phyloP scores from a whole-genome alignment of 2,888 invertebrate genomes.

The Disparrhopalites patrizii region DNA sequence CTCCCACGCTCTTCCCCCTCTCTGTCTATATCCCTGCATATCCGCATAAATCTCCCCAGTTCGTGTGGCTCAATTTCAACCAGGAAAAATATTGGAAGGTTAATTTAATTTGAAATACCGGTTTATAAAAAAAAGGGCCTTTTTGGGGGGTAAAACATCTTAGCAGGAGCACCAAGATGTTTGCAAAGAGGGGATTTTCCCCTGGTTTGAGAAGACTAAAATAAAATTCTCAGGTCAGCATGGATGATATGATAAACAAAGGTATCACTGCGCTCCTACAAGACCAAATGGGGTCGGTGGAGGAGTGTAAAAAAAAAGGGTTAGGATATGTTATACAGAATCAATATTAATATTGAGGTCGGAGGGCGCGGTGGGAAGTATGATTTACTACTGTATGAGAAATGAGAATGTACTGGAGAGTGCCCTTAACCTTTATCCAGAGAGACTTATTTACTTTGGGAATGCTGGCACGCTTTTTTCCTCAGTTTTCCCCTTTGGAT shows the following conservation, averaged over 20 bases:
- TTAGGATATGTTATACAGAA: not conserved
- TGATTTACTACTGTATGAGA: conserved; percentile 14
- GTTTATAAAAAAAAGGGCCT: not conserved
- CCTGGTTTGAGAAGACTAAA: not conserved
- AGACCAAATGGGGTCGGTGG: not conserved
- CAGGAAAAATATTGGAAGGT: conserved; percentile 26
- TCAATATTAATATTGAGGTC: conserved; percentile 25
- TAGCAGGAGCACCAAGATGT: no score
- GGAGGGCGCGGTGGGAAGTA: conserved; percentile 20
- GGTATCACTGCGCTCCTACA: no score
- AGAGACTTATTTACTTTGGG: not conserved
- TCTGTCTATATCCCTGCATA: no score
- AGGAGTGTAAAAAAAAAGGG: not conserved
- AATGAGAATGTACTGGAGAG: no score
- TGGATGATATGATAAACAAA: conserved; percentile 18
- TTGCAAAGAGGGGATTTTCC: not conserved
- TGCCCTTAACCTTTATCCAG: not conserved
- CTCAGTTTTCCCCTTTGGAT: not conserved
- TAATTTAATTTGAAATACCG: conserved; percentile 21
- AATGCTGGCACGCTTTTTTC: not conserved
- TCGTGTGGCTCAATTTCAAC: no score
- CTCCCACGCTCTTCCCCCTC: no score
- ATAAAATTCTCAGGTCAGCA: conserved; percentile 17
- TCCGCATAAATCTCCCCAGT: no score
- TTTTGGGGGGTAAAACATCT: no score